A percentile compares a stretch with the other conserved stretches of the same genome.
Conservation (phyloP, 2,888 invertebrate species). For the Epinotia nisella region DNA sequence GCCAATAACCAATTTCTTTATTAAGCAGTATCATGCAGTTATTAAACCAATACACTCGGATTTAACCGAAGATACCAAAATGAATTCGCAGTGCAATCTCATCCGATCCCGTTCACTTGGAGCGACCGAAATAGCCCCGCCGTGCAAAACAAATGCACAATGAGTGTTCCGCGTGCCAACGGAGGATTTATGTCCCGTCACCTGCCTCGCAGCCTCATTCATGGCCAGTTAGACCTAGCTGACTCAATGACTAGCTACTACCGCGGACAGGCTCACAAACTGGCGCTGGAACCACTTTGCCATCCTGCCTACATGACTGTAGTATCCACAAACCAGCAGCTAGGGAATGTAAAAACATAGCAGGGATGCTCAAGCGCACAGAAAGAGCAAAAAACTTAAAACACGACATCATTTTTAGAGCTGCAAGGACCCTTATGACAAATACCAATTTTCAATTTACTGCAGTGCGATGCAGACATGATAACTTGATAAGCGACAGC, state of each 20-base stretch:
- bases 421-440: too few relatives aligned
- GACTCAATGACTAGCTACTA: neutral
- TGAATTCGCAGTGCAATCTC: slow-evolving; percentile 10
- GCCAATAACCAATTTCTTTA: neutral
- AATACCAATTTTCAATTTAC: too few relatives aligned
- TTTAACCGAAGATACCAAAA: neutral
- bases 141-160: slow-evolving; percentile 76
- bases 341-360: neutral
- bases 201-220: slow-evolving; percentile 39
- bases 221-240: slow-evolving; percentile 22
- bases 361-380: too few relatives aligned
- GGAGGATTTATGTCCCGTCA: slow-evolving; percentile 48
- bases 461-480: neutral
- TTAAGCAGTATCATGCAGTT: neutral
- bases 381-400: too few relatives aligned
- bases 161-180: slow-evolving; percentile 81
- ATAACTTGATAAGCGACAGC: neutral
- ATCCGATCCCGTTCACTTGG: slow-evolving; percentile 27
- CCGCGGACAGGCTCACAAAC: neutral
- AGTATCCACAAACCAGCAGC: neutral
- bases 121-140: slow-evolving; percentile 51
- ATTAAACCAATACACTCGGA: neutral
- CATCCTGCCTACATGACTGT: neutral
- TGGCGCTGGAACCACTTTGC: neutral
- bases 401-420: too few relatives aligned